These are phyloP conservation scores for Pseudomyrmex dendroicus DNA, from an alignment of 1,140 invertebrate species.

Conservation along the genomic window DNA sequence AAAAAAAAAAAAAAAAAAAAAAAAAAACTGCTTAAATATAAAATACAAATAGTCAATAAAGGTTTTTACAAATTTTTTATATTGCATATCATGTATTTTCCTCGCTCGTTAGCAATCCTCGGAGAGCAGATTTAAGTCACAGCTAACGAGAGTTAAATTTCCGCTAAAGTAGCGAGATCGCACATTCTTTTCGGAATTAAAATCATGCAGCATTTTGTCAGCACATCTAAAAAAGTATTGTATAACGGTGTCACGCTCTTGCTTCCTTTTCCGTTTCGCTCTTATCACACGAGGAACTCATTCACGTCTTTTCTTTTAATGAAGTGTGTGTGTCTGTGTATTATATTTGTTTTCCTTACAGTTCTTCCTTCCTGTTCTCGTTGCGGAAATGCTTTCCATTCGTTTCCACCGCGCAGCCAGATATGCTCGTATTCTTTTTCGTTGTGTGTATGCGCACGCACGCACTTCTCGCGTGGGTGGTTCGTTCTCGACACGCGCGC, in stretches of 20 bases:
- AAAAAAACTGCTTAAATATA: no score
- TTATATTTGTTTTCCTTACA: no score
- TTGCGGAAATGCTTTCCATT: conserved; percentile 45
- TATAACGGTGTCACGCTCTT: not conserved
- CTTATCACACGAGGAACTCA: conserved; percentile 52
- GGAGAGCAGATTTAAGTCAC: not conserved
- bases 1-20: no score
- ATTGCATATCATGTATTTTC: no score
- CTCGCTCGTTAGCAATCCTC: no score
- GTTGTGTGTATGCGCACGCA: conserved; percentile 8
- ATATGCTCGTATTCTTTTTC: conserved; percentile 38
- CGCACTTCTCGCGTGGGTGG: conserved; percentile 6
- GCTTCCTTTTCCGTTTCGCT: not conserved
- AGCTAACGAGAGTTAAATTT: conserved; percentile 18
- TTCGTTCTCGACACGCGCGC: not conserved
- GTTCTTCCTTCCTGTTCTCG: conserved; percentile 4
- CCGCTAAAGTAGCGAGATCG: not conserved
- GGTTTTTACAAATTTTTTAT: no score
- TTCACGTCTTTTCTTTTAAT: conserved; percentile 44
- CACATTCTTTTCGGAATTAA: not conserved
- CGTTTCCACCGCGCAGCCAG: conserved; percentile 28
- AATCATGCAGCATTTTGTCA: not conserved
- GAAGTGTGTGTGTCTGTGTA: not conserved
- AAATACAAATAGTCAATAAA: no score
- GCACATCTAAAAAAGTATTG: not conserved